Evolutionary conservation across 2,797 vertebrate species (phyloP).

Genomic region (Nothura maculosa): DNA sequence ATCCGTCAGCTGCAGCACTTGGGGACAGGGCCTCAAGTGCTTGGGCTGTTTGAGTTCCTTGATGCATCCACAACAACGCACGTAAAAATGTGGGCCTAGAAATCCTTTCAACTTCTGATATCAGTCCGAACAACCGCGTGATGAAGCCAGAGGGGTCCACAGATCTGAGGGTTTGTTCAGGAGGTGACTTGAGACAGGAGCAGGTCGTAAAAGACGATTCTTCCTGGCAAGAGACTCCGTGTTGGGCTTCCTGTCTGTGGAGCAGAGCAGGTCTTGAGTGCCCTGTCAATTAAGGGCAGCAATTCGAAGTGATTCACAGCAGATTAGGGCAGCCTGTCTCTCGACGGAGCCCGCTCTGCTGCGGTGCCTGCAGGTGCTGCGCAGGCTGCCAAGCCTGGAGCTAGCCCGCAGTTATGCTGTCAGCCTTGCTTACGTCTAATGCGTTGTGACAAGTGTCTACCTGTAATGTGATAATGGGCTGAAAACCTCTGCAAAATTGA

Average conservation of each 20-base stretch:
- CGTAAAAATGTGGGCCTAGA: background rate
- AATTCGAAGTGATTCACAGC: conserved; percentile 77
- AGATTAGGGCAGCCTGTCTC: conserved; percentile 70
- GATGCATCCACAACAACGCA: background rate
- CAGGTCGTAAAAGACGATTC: background rate
- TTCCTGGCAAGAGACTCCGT: conserved; percentile 57
- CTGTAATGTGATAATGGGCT: conserved; percentile 77
- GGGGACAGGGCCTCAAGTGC: fast-evolving
- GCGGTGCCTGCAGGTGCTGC: conserved; percentile 80
- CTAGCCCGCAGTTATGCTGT: conserved; percentile 82
- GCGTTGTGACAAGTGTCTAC: conserved; percentile 89
- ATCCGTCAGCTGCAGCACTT: background rate
- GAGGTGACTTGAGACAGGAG: background rate
- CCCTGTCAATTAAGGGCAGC: conserved; percentile 78
- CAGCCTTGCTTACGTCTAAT: conserved; percentile 82
- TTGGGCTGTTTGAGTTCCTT: background rate
- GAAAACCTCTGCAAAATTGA: conserved; percentile 83
- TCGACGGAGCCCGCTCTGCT: conserved; percentile 68
- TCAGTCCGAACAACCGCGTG: background rate
- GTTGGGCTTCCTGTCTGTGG: conserved; percentile 43
- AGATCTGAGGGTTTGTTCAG: background rate
- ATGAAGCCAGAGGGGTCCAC: background rate
- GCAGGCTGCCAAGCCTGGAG: conserved; percentile 81
- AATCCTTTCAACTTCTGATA: background rate
- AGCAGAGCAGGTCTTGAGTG: conserved; percentile 65